A percentile compares a stretch with the other conserved stretches of the same genome.
These are phyloP conservation scores for Aromia moschata DNA, from an alignment of 2,888 invertebrate genomes.

Conservation along the genomic window DNA sequence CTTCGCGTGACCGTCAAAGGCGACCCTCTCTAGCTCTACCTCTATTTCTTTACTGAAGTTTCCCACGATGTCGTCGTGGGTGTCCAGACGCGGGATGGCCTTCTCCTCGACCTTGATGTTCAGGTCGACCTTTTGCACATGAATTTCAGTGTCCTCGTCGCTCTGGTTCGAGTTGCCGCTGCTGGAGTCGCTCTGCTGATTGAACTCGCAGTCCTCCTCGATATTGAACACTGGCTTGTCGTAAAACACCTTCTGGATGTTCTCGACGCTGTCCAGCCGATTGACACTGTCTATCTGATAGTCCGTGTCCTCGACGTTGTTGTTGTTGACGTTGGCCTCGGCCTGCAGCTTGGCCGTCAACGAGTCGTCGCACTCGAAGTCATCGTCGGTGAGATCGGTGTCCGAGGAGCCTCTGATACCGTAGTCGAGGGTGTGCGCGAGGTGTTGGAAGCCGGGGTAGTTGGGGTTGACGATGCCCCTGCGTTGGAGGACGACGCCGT, in stretches of 20 bases:
- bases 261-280: constrained; percentile 63
- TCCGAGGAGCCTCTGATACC: constrained; percentile 58
- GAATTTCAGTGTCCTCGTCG: constrained; percentile 54
- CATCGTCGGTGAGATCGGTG: constrained; percentile 63
- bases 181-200: constrained; percentile 37
- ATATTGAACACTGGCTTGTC: constrained; percentile 68
- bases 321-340: constrained; percentile 54
- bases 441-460: constrained; percentile 85
- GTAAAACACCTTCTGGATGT: constrained; percentile 67
- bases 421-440: constrained; percentile 74
- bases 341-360: constrained; percentile 58
- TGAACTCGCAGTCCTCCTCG: constrained; percentile 41
- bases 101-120: constrained; percentile 49
- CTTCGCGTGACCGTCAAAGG: constrained; percentile 12
- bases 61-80: constrained; percentile 57
- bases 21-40: constrained; percentile 66
- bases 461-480: constrained; percentile 83
- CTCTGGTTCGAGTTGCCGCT: constrained; percentile 52
- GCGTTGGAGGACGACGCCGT: constrained; percentile 54
- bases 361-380: constrained; percentile 62
- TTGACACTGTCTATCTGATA: constrained; percentile 65
- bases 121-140: constrained; percentile 37
- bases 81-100: constrained; percentile 22
- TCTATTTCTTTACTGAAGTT: constrained; percentile 70
- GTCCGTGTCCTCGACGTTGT: constrained; percentile 57